Evolutionary conservation across 2,113 vertebrate genomes (phyloP).

Genomic region (Macaca mulatta): DNA sequence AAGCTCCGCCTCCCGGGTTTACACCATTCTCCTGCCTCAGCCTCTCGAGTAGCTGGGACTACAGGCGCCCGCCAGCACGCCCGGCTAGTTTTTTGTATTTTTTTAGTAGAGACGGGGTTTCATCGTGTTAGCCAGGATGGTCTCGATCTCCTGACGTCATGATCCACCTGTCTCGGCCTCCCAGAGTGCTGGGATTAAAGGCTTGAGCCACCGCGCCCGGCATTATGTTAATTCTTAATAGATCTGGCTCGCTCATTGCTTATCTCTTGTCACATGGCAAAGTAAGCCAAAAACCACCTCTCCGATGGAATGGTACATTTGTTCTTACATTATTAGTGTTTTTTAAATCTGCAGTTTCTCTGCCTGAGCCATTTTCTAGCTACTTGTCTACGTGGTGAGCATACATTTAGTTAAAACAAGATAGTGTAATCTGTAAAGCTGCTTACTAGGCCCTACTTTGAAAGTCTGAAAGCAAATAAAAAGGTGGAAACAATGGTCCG

Average conservation of each 20-base stretch:
- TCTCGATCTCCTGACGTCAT: no score
- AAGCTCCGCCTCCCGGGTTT: no score
- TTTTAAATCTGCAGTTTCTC: neutral
- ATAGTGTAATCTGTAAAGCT: neutral
- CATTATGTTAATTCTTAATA: neutral
- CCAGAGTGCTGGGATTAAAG: no score
- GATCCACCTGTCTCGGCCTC: no score
- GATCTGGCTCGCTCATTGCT: neutral
- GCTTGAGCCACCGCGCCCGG: no score
- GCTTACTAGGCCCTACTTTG: neutral
- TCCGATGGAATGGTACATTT: neutral
- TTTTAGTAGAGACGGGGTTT: no score
- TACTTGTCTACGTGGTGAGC: neutral
- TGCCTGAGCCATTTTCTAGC: neutral
- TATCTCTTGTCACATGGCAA: neutral
- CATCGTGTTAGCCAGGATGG: no score
- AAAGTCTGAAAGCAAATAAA: slow-evolving; percentile 49
- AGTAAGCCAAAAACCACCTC: neutral
- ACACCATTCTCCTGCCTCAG: no score
- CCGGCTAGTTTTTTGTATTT: no score
- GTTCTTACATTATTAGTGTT: neutral
- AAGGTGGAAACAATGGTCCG: neutral
- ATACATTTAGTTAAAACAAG: neutral
- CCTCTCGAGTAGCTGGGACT: no score
- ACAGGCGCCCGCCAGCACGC: no score